phyloP scores from a whole-genome alignment of 1,140 invertebrate genomes.

The Hesperophylax magnus region DNA sequence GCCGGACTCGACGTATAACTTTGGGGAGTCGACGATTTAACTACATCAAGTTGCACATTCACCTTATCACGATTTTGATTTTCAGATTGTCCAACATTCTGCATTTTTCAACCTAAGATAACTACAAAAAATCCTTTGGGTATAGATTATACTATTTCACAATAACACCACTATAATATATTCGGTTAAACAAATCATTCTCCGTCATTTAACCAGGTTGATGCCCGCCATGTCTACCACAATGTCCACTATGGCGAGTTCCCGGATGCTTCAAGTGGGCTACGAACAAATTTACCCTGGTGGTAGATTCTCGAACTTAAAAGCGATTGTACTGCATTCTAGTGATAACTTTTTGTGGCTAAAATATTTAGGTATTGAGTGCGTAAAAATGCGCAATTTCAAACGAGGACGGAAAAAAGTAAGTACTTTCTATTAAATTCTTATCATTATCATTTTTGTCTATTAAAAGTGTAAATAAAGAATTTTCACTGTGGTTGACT shows the following conservation, averaged over 20 bases:
- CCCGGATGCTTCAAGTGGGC: conserved; percentile 73
- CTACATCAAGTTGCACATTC: conserved; percentile 72
- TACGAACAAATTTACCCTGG: conserved; percentile 69
- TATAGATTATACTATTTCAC: conserved; percentile 49
- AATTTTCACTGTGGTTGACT: too few relatives aligned
- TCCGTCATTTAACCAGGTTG: conserved; percentile 80
- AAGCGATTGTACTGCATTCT: conserved; percentile 25
- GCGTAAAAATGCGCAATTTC: conserved; percentile 5
- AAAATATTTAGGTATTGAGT: conserved; percentile 19
- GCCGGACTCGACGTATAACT: conserved; percentile 75
- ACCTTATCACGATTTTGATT: conserved; percentile 83
- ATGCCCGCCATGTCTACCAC: conserved; percentile 81
- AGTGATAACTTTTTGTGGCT: conserved; percentile 18
- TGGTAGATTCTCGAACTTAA: conserved; percentile 62
- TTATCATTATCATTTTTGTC: too few relatives aligned
- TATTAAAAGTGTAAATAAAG: too few relatives aligned
- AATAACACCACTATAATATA: conserved; percentile 60
- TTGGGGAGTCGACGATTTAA: conserved; percentile 72
- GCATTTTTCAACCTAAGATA: conserved; percentile 77
- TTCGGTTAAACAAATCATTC: conserved; percentile 60
- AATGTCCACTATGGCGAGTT: conserved; percentile 67
- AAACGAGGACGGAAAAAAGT: neutral
- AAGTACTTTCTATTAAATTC: too few relatives aligned
- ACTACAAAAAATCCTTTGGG: conserved; percentile 58
- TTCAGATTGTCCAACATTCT: conserved; percentile 89